These are phyloP conservation scores for Danaus chrysippus DNA, from an alignment of 2,888 invertebrate genomes.

Conservation along the genomic window DNA sequence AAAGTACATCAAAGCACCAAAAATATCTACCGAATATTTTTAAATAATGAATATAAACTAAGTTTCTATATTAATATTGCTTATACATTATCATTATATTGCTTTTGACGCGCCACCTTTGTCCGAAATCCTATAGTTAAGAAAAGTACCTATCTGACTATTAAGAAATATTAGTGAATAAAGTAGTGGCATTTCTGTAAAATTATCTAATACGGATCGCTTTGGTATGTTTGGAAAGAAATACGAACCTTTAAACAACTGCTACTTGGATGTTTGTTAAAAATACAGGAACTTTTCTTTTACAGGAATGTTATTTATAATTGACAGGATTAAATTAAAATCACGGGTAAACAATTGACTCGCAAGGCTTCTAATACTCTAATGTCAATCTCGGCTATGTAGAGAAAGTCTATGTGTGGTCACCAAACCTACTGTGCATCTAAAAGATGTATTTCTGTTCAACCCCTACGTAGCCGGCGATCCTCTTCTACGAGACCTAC, in stretches of 20 bases:
- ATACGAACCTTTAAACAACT: constrained; percentile 17
- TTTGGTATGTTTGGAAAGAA: constrained; percentile 10
- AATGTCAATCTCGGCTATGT: constrained; percentile 39
- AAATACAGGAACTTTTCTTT: constrained; percentile 42
- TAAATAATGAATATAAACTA: constrained; percentile 54
- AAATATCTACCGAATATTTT: constrained; percentile 60
- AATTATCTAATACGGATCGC: constrained; percentile 4
- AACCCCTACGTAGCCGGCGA: constrained; percentile 28
- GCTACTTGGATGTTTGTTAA: constrained; percentile 27
- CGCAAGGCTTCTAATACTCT: constrained; percentile 63
- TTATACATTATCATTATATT: constrained; percentile 72
- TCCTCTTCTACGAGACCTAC: constrained; percentile 45
- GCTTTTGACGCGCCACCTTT: constrained; percentile 69
- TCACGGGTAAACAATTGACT: constrained; percentile 65
- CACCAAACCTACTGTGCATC: constrained; percentile 1
- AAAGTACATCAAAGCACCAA: constrained; percentile 69
- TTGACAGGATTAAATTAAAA: constrained; percentile 70
- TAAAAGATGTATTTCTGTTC: neutral
- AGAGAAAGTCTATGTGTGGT: constrained; percentile 20
- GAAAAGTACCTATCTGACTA: neutral
- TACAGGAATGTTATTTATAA: constrained; percentile 49
- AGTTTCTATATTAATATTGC: constrained; percentile 68
- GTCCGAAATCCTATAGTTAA: constrained; percentile 35
- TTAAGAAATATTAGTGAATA: neutral
- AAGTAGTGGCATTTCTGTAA: neutral